These are phyloP conservation scores for Chiroxiphia lanceolata DNA, from an alignment of 2,797 vertebrate species.

Conservation along the genomic window DNA sequence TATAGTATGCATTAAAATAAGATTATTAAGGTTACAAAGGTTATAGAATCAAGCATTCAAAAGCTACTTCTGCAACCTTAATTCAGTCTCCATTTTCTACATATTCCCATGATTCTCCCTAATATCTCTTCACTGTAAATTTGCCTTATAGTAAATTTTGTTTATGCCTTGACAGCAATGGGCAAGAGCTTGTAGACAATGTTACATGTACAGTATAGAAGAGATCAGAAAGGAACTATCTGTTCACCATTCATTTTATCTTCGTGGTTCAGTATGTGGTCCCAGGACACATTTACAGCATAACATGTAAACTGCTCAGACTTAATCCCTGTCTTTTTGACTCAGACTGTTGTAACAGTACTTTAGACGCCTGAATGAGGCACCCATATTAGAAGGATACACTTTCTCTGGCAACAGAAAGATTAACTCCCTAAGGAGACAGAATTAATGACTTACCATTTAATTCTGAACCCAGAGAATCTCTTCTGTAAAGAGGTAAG, in stretches of 20 bases:
- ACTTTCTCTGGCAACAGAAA: neutral
- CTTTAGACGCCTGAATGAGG: neutral
- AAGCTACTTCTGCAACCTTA: neutral
- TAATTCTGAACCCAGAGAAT: neutral
- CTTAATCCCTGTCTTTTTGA: neutral
- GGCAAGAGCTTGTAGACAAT: neutral
- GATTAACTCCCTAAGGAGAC: neutral
- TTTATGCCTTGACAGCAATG: neutral
- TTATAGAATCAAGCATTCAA: neutral
- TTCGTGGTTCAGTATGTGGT: neutral
- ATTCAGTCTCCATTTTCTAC: neutral
- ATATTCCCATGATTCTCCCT: neutral
- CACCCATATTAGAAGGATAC: neutral
- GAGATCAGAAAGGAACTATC: neutral
- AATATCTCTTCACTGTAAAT: neutral
- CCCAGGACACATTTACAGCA: neutral
- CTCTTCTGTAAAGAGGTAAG: neutral
- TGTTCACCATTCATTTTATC: neutral
- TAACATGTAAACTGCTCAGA: neutral
- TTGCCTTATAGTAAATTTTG: neutral
- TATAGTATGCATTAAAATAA: constrained; percentile 15
- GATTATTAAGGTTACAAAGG: constrained; percentile 13
- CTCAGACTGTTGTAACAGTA: neutral
- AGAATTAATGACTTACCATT: neutral
- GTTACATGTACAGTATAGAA: neutral